Conservation (phyloP, 2,797 vertebrate species). For the Neopelma chrysocephalum region DNA sequence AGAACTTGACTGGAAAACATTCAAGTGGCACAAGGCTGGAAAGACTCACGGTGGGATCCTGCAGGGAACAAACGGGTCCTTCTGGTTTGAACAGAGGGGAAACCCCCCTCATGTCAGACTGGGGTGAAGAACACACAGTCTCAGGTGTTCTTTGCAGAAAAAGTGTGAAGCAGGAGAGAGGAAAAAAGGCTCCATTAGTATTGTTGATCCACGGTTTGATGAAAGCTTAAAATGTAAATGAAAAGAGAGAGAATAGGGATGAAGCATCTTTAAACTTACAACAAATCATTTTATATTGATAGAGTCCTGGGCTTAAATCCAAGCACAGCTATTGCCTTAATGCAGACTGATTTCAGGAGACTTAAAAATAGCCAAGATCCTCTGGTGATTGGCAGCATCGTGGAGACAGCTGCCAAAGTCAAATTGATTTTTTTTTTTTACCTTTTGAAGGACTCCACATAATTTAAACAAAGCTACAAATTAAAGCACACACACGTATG, state of each 20-base stretch:
- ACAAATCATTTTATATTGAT: slow-evolving; percentile 75
- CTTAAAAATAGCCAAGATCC: slow-evolving; percentile 72
- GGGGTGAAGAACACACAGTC: background rate
- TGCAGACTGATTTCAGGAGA: slow-evolving; percentile 74
- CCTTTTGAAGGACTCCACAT: slow-evolving; percentile 67
- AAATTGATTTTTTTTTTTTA: slow-evolving; percentile 61
- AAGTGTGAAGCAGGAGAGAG: background rate
- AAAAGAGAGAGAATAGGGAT: slow-evolving; percentile 68
- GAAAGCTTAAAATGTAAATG: slow-evolving; percentile 70
- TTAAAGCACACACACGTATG: background rate
- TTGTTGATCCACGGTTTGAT: slow-evolving; percentile 55
- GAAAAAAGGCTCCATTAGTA: background rate
- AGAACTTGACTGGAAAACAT: background rate
- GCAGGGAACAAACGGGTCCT: background rate
- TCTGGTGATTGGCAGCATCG: slow-evolving; percentile 68
- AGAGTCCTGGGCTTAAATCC: slow-evolving; percentile 73
- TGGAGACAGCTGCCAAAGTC: slow-evolving; percentile 69
- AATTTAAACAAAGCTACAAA: slow-evolving; percentile 48
- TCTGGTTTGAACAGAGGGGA: background rate
- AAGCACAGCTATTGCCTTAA: slow-evolving; percentile 74
- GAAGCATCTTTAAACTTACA: slow-evolving; percentile 71
- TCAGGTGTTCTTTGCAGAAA: background rate
- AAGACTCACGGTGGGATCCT: background rate
- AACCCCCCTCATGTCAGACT: background rate
- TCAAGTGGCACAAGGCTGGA: background rate